A percentile compares a stretch with the other conserved stretches of the same genome.
Conservation (phyloP, 2,888 invertebrate genomes). For the Lacanobia wlatinum region DNA sequence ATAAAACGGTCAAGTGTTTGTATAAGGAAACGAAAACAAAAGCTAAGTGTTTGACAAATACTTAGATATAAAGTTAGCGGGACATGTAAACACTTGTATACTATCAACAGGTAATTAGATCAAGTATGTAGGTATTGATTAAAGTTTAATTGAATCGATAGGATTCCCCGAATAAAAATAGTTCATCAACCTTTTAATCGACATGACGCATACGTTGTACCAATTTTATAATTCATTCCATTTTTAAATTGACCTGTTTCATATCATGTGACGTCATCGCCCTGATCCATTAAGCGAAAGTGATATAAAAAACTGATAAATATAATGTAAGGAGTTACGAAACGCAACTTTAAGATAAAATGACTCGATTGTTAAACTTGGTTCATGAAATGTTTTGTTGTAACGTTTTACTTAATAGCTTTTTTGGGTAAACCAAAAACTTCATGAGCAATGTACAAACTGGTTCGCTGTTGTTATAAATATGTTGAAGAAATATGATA, state of each 20-base stretch:
- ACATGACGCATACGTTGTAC: background rate
- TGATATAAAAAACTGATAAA: constrained; percentile 27
- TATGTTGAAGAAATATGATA: background rate
- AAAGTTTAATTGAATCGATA: background rate
- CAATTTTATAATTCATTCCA: background rate
- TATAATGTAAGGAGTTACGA: constrained; percentile 34
- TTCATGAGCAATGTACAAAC: constrained; percentile 17
- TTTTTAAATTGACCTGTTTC: constrained; percentile 6
- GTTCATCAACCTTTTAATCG: constrained; percentile 1
- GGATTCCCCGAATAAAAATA: background rate
- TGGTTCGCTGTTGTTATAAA: background rate
- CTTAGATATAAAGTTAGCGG: constrained; percentile 22
- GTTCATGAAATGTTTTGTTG: constrained; percentile 34
- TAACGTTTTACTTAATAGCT: constrained; percentile 19
- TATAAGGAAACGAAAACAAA: constrained; percentile 16
- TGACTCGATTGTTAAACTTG: constrained; percentile 17
- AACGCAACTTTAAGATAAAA: constrained; percentile 38
- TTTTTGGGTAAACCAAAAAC: constrained; percentile 36
- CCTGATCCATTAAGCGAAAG: constrained; percentile 33
- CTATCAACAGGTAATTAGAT: constrained; percentile 24
- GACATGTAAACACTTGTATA: constrained; percentile 38
- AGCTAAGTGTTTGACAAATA: constrained; percentile 36
- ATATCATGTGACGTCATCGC: constrained; percentile 33
- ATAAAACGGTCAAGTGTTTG: constrained; percentile 27
- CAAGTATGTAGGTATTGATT: background rate